Conservation (phyloP, 2,797 vertebrate genomes). For the Coendou prehensilis region DNA sequence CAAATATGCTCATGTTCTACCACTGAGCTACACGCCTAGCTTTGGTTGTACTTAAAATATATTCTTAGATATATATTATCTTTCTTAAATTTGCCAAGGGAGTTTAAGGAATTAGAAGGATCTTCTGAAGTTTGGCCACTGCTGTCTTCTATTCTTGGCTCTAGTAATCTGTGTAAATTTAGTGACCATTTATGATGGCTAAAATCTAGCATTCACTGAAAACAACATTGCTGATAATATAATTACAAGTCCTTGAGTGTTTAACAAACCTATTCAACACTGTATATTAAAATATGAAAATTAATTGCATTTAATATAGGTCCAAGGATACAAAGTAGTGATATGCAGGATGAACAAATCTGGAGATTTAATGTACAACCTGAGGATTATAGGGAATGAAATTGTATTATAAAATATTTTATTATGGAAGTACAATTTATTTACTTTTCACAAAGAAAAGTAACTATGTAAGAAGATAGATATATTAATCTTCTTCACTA, state of each 20-base stretch:
- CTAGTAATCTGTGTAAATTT: neutral
- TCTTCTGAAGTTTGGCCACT: neutral
- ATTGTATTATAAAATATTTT: neutral
- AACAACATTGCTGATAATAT: slow-evolving; percentile 6
- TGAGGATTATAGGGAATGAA: neutral
- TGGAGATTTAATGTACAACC: neutral
- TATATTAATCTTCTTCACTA: neutral
- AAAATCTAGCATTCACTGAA: neutral
- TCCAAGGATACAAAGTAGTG: neutral
- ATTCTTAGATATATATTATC: neutral
- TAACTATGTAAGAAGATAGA: neutral
- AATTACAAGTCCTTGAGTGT: slow-evolving; percentile 19
- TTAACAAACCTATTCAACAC: neutral
- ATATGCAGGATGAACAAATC: neutral
- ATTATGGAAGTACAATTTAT: neutral
- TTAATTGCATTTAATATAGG: slow-evolving; percentile 12
- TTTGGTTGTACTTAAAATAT: slow-evolving; percentile 17
- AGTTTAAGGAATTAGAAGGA: neutral
- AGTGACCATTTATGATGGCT: neutral
- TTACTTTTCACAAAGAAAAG: neutral
- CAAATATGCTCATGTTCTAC: neutral
- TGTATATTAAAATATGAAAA: slow-evolving; percentile 41
- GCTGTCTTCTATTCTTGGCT: neutral
- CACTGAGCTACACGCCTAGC: neutral
- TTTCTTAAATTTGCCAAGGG: neutral